Percentiles rank a stretch among this genome's conserved stretches.
Conservation (phyloP, 2,113 vertebrate species). For the Ascaphus truei region DNA sequence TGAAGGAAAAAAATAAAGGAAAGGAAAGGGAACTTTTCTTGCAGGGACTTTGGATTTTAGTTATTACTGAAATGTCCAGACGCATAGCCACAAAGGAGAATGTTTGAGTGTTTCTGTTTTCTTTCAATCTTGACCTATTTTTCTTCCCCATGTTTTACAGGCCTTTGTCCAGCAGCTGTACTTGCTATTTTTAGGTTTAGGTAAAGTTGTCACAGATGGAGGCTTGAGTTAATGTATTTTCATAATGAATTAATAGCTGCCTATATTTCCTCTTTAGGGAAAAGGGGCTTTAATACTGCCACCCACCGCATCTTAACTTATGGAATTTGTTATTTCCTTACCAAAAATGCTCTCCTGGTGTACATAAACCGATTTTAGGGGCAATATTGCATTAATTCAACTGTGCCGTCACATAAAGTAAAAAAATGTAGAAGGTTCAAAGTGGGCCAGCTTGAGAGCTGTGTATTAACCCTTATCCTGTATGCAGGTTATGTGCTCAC, state of each 20-base stretch:
- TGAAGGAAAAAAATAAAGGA: background rate
- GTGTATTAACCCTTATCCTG: too few relatives aligned
- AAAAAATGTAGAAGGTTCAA: too few relatives aligned
- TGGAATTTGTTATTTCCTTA: conserved; percentile 45
- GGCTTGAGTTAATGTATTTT: conserved; percentile 40
- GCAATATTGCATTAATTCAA: too few relatives aligned
- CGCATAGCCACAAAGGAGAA: background rate
- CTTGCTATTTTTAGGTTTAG: conserved; percentile 31
- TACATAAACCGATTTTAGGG: background rate
- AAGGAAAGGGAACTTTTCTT: background rate
- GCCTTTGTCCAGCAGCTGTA: conserved; percentile 41
- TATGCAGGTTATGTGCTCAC: too few relatives aligned
- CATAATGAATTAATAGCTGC: conserved; percentile 50
- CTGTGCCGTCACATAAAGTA: too few relatives aligned
- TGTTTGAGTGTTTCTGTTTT: conserved; percentile 26
- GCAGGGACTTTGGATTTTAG: background rate
- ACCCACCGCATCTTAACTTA: conserved; percentile 38
- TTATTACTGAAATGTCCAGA: background rate
- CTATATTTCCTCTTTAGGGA: conserved; percentile 47
- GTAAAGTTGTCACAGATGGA: conserved; percentile 46
- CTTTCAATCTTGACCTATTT: conserved; percentile 38
- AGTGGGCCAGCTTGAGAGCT: too few relatives aligned
- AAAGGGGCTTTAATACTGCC: conserved; percentile 42
- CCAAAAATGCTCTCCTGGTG: background rate
- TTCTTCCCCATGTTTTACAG: conserved; percentile 9